A percentile compares a stretch with the other conserved stretches of the same genome.
These are phyloP conservation scores for Limnothrissa miodon DNA, from an alignment of 2,113 vertebrate genomes.

Conservation along the genomic window DNA sequence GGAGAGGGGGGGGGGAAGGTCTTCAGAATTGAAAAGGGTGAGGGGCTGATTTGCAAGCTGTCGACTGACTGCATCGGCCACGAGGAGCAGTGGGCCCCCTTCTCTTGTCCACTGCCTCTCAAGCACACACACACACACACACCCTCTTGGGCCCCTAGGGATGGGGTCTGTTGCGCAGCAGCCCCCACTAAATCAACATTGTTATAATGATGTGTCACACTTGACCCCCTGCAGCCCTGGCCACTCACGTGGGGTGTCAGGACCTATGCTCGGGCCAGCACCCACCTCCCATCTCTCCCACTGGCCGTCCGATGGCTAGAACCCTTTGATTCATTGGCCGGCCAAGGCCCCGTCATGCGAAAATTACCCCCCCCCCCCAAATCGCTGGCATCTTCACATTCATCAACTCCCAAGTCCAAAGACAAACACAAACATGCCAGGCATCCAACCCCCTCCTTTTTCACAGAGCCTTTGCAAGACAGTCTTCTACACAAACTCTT, in stretches of 20 bases:
- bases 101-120: constrained; percentile 60
- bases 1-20: constrained; percentile 23
- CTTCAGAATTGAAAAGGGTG: constrained; percentile 26
- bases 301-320: constrained; percentile 36
- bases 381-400: constrained; percentile 79
- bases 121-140: constrained; percentile 47
- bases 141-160: constrained; percentile 67
- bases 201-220: constrained; percentile 88
- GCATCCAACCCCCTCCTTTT: constrained; percentile 40
- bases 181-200: constrained; percentile 84
- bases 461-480: not conserved
- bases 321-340: constrained; percentile 91
- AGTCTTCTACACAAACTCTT: not conserved
- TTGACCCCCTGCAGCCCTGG: constrained; percentile 81
- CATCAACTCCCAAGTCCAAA: constrained; percentile 69
- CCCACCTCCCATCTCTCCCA: constrained; percentile 61
- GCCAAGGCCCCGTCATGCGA: constrained; percentile 79
- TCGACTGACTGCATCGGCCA: constrained; percentile 59
- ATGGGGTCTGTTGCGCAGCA: constrained; percentile 74
- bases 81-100: constrained; percentile 63
- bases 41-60: constrained; percentile 65
- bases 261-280: constrained; percentile 70
- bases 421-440: constrained; percentile 7
- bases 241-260: constrained; percentile 78
- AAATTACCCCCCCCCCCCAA: constrained; percentile 85